These are phyloP conservation scores for Coptotermes formosanus DNA, from an alignment of 1,140 invertebrate species.

Conservation along the genomic window DNA sequence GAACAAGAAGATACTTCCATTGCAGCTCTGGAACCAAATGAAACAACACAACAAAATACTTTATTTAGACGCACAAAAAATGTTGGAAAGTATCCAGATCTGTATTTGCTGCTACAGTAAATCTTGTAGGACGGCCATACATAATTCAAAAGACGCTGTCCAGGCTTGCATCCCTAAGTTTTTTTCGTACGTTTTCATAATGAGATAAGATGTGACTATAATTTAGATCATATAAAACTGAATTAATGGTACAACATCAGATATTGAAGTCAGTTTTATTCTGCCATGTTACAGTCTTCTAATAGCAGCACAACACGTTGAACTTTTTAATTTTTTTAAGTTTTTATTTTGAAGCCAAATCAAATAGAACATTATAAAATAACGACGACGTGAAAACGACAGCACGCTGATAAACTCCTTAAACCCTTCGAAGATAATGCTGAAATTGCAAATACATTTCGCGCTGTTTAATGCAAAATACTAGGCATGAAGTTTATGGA, in stretches of 20 bases:
- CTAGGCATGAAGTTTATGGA: too few species aligned
- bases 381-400: too few species aligned
- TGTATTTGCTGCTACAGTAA: neutral
- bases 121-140: neutral
- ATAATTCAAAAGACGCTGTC: neutral
- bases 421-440: too few species aligned
- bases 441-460: too few species aligned
- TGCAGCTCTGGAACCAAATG: neutral
- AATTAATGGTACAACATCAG: neutral
- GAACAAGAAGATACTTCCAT: neutral
- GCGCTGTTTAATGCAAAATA: too few species aligned
- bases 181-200: neutral
- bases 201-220: neutral
- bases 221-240: neutral
- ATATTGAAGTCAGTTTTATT: neutral
- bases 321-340: neutral
- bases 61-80: neutral
- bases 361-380: neutral
- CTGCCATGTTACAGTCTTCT: neutral
- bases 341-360: neutral
- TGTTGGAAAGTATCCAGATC: neutral
- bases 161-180: neutral
- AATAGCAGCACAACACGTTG: neutral
- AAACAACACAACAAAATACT: neutral
- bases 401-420: too few species aligned